Evolutionary conservation across 2,888 invertebrate species (phyloP).

Genomic region (Callinectes sapidus): DNA sequence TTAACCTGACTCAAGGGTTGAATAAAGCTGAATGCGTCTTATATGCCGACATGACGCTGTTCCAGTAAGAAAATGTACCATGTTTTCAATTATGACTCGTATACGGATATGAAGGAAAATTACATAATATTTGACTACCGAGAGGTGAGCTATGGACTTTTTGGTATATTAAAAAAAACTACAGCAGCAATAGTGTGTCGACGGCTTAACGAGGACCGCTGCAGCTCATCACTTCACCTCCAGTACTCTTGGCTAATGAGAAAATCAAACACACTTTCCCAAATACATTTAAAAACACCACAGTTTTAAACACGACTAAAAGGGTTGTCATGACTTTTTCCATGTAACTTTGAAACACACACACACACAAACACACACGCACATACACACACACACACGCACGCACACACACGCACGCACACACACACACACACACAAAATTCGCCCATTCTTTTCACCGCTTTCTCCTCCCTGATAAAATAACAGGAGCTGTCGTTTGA

Average conservation of each 20-base stretch:
- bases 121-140: too few relatives aligned
- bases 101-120: too few relatives aligned
- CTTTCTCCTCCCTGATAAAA: neutral
- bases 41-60: too few relatives aligned
- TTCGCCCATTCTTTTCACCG: neutral
- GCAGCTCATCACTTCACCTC: neutral
- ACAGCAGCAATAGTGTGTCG: neutral
- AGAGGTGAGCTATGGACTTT: too few relatives aligned
- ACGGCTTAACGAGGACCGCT: neutral
- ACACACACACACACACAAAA: neutral
- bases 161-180: neutral
- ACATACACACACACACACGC: too few relatives aligned
- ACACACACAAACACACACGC: neutral
- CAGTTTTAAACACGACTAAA: neutral
- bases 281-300: constrained; percentile 4
- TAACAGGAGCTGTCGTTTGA: neutral
- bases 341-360: neutral
- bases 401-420: too few relatives aligned
- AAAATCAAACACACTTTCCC: neutral
- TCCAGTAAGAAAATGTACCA: too few relatives aligned
- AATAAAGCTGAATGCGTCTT: neutral
- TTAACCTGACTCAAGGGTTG: neutral
- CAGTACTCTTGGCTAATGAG: neutral
- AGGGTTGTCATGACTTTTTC: neutral
- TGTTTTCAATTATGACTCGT: too few relatives aligned